phyloP scores from a whole-genome alignment of 2,888 invertebrate genomes.

The Shargacucullia verbasci region DNA sequence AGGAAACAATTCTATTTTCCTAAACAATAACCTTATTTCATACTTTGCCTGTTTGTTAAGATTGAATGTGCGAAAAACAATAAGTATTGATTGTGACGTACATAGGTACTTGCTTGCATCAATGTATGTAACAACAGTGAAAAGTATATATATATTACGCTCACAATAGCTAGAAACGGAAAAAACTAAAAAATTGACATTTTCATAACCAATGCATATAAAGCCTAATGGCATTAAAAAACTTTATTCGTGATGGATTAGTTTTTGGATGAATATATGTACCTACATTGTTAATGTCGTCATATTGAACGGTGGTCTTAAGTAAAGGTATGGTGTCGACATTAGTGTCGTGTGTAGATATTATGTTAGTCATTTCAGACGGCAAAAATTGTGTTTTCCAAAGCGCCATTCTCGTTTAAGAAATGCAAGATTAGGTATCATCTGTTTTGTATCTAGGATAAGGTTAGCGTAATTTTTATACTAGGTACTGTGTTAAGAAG shows the following conservation, averaged over 20 bases:
- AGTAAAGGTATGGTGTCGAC: background rate
- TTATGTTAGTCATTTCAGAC: no score
- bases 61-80: slow-evolving; percentile 29
- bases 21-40: slow-evolving; percentile 26
- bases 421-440: no score
- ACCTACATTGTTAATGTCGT: background rate
- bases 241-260: slow-evolving; percentile 28
- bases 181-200: slow-evolving; percentile 24
- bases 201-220: slow-evolving; percentile 35
- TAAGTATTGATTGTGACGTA: slow-evolving; percentile 27
- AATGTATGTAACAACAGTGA: slow-evolving; percentile 17
- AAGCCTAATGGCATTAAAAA: slow-evolving; percentile 21
- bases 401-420: no score
- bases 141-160: slow-evolving; percentile 5
- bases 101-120: background rate
- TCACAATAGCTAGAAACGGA: slow-evolving; percentile 12
- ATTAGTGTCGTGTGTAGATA: no score
- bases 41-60: slow-evolving; percentile 32
- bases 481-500: no score
- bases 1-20: slow-evolving; percentile 24
- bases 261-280: slow-evolving; percentile 29
- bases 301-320: background rate
- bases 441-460: no score
- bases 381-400: no score
- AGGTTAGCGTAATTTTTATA: no score